Base-by-base conservation (phyloP, 2,888 invertebrate genomes). In the Lissonota sp. region DNA sequence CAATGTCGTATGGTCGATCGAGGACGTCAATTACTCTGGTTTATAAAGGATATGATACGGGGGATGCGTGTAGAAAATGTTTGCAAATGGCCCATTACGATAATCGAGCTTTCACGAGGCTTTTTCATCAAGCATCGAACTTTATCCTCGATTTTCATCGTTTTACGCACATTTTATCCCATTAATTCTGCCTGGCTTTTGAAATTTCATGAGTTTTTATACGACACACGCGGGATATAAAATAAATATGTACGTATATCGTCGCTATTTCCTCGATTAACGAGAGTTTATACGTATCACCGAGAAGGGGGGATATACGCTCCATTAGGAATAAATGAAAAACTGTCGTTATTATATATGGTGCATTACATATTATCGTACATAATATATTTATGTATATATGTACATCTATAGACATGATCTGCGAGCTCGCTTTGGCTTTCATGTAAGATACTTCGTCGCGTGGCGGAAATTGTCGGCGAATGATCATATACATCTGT, bases 401-500 rank as follows among this genome's bases (percentile, higher is more conserved):
- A 49, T 49, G 10, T 49, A 49, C 10, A 49, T 53, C 6, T 53
- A 53, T 16, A 53, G 6, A 14, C 44, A 44, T 44, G 7, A 44
- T 44, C 44, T 44, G 55, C 39, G 44, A 12, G 53, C 44, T 63
- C 14, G 63, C 16, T 53, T 73, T 73, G 44, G 63, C 53, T 53
- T 55, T 14, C 53, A 64, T 49, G 46, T 55, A 63, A 8, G 73
- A 39, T 67, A 72, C 63, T 60, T 62, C 74, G 82, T 83, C 74
- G 83, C 83, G 83, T 80, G 83, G 83, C 77, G 77, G 74, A 83
- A 83, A 80, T 83, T 83, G 73, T 55, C 49, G 57, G 71, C 74
- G 64, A 75, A 78, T 66, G 73, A 74, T 74, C 79, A 62, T 71
- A 81, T 71, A 79, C 51, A 69, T 79, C 55, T 57, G 66, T 51